phyloP scores from a whole-genome alignment of 1,140 invertebrate species.

The Nomia melanderi region DNA sequence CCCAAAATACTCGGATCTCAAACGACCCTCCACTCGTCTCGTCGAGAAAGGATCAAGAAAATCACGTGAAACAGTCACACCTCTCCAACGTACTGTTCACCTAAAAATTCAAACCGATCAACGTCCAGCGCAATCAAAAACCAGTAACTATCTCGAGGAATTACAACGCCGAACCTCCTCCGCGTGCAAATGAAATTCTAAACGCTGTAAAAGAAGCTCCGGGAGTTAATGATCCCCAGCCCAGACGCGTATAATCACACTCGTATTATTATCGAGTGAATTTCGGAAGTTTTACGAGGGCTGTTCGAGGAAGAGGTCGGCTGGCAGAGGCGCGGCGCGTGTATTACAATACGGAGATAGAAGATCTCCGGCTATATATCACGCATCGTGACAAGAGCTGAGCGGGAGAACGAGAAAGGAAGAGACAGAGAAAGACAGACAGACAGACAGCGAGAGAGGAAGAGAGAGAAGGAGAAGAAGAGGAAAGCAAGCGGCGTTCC shows the following conservation, averaged over 20 bases:
- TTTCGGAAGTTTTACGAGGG: constrained; percentile 57
- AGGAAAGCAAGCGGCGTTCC: background rate
- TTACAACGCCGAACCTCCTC: too few species aligned
- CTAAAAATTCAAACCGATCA: too few species aligned
- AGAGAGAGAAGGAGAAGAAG: background rate
- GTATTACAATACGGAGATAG: constrained; percentile 63
- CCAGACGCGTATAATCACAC: constrained; percentile 23
- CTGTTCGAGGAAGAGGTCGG: constrained; percentile 36
- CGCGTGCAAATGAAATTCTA: too few species aligned
- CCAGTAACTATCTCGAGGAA: background rate
- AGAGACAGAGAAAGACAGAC: too few species aligned
- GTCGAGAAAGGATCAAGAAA: too few species aligned
- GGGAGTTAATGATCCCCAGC: constrained; percentile 3
- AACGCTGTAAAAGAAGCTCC: background rate
- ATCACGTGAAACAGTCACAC: too few species aligned
- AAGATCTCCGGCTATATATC: constrained; percentile 63
- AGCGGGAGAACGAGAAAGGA: too few species aligned
- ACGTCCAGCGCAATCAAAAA: too few species aligned
- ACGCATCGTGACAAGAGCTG: constrained; percentile 63
- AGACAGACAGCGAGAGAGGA: background rate
- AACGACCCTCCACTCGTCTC: too few species aligned
- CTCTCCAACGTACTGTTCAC: too few species aligned
- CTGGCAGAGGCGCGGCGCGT: constrained; percentile 59
- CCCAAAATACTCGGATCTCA: too few species aligned
- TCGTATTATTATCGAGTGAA: constrained; percentile 47